These are phyloP conservation scores for Pelochelys cantorii DNA, from an alignment of 2,797 vertebrate species.

Conservation along the genomic window DNA sequence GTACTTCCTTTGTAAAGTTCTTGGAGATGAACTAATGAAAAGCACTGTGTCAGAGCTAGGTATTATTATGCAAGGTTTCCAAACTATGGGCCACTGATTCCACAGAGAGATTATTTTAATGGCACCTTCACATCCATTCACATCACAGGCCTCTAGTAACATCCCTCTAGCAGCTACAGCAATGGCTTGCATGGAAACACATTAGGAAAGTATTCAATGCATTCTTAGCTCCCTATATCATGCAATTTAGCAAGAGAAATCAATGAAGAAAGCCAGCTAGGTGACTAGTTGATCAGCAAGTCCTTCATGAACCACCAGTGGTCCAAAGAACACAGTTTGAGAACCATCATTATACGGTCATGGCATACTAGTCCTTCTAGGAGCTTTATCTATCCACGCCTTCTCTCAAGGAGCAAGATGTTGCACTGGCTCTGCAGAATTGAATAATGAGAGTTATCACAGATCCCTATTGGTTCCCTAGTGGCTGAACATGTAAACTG, in stretches of 20 bases:
- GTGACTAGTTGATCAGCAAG: background rate
- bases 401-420: background rate
- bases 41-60: background rate
- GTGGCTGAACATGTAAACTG: accelerated
- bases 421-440: background rate
- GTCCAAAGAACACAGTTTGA: background rate
- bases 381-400: background rate
- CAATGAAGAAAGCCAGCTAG: background rate
- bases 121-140: background rate
- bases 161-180: background rate
- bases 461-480: background rate
- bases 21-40: background rate
- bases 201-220: accelerated
- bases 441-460: accelerated
- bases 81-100: accelerated
- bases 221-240: background rate
- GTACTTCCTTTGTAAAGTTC: background rate
- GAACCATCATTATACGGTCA: accelerated
- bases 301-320: background rate
- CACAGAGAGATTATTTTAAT: background rate
- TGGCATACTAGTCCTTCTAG: too few species aligned
- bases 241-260: accelerated
- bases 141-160: background rate
- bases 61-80: background rate
- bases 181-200: background rate